A percentile compares a stretch with the other conserved stretches of the same genome.
phyloP scores from a whole-genome alignment of 2,888 invertebrate genomes.

The Resseliella maxima region DNA sequence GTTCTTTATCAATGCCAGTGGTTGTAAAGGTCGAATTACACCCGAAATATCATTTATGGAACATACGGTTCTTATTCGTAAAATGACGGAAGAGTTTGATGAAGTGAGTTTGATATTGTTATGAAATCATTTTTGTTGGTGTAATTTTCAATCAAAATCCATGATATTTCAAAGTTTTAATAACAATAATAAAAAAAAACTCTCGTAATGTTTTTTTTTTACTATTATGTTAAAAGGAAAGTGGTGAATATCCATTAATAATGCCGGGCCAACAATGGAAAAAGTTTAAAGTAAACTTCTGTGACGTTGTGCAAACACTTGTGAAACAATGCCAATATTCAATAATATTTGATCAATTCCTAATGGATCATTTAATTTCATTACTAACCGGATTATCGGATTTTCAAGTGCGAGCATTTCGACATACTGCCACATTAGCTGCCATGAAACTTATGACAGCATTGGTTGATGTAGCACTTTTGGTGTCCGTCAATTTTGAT shows the following conservation, averaged over 20 bases:
- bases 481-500: slow-evolving; percentile 95
- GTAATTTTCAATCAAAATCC: too few relatives aligned
- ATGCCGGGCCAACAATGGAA: slow-evolving; percentile 98
- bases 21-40: slow-evolving; percentile 94
- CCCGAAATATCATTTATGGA: slow-evolving; percentile 96
- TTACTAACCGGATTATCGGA: slow-evolving; percentile 96
- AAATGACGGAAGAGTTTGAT: slow-evolving; percentile 99
- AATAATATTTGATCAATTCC: slow-evolving; percentile 96
- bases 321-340: slow-evolving; percentile 98
- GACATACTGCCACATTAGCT: slow-evolving; percentile 92
- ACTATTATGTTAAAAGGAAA: too few relatives aligned
- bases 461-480: slow-evolving; percentile 95
- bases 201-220: too few relatives aligned
- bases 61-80: slow-evolving; percentile 95
- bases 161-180: slow-evolving; percentile 56
- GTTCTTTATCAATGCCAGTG: slow-evolving; percentile 97
- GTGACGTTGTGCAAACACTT: slow-evolving; percentile 95
- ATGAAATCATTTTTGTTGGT: slow-evolving; percentile 58
- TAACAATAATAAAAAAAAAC: too few relatives aligned
- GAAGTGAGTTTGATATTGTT: slow-evolving; percentile 72
- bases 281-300: slow-evolving; percentile 94
- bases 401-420: slow-evolving; percentile 94
- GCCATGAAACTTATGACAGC: slow-evolving; percentile 99
- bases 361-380: slow-evolving; percentile 99
- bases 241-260: slow-evolving; percentile 97